Base-by-base conservation (phyloP, 2,113 vertebrate species). In the Eublepharis macularius region DNA sequence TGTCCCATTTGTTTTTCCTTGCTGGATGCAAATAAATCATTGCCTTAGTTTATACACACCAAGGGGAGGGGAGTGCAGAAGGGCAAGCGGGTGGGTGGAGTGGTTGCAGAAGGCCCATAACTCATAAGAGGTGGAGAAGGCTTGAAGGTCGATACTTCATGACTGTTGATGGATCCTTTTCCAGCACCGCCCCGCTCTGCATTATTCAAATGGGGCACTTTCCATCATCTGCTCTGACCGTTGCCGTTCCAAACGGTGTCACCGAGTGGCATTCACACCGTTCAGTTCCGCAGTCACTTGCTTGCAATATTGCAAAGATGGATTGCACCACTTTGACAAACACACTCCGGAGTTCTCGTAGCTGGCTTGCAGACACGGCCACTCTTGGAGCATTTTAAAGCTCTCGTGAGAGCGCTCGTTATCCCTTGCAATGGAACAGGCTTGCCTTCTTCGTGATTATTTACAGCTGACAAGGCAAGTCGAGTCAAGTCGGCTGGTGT, bases 1-100 rank as follows among this genome's bases (percentile, higher is more conserved):
- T 92, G 92, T 90, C 85, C 73, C 92, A 89, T 93, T 94, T 95
- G 91, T 93, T 93, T 92, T 90, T 10, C 54, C 69, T n/a, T 88
- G 90, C 90, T 78, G 94, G 90, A 94, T 92, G 92, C 92, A 94
- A 94, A 95, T 94, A 93, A 94, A 94, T 94, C 94, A 93, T 89
- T 88, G 91, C 43, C 3, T 91, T 21, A 90, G 85, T 72, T 73
- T 90, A 84, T 89, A 76, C 82, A 79, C 1, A 69, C 24, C 2
- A 57, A 82, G 82, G 21, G 21, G 54, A 57, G 54, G 54, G 54
- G 74, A 54, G 66, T 3, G 51, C 36, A 66, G 29, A 13, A 47
- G 36, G 2, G n/a, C 0, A 57, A 54, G 24, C 19, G 26, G 4
- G 63, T 3, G n/a, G 45, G n/a, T 29, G 13, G 39, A 10, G 29